Evolutionary conservation across 2,888 invertebrate species (phyloP).

Genomic region (Sarcophaga subvicina): DNA sequence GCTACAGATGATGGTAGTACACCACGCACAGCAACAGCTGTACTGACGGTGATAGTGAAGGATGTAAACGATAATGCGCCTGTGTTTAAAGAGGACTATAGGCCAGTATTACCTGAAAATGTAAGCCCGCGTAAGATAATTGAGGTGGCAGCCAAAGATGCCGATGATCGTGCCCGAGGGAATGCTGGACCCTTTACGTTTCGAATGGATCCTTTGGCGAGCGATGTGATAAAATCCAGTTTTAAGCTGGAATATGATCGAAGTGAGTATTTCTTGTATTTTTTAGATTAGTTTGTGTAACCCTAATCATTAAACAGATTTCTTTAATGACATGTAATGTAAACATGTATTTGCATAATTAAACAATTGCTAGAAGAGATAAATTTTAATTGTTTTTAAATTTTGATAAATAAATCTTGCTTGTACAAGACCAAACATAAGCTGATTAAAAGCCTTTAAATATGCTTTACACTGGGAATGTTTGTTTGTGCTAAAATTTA

Average conservation of each 20-base stretch:
- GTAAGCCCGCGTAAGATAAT: slow-evolving; percentile 94
- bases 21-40: slow-evolving; percentile 95
- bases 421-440: too few relatives aligned
- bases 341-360: too few relatives aligned
- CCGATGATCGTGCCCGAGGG: slow-evolving; percentile 94
- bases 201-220: slow-evolving; percentile 94
- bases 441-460: too few relatives aligned
- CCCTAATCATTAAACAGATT: background rate
- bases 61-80: slow-evolving; percentile 97
- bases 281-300: background rate
- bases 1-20: slow-evolving; percentile 96
- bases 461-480: too few relatives aligned
- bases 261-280: slow-evolving; percentile 84
- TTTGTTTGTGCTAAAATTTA: too few relatives aligned
- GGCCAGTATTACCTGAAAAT: slow-evolving; percentile 95
- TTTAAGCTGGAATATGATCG: slow-evolving; percentile 98
- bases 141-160: slow-evolving; percentile 95
- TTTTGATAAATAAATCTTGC: too few relatives aligned
- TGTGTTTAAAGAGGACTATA: slow-evolving; percentile 93
- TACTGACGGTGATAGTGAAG: slow-evolving; percentile 94
- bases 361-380: too few relatives aligned
- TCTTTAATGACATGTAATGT: background rate
- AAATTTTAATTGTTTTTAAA: too few relatives aligned
- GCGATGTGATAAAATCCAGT: slow-evolving; percentile 94
- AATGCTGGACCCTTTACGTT: slow-evolving; percentile 98